These are phyloP conservation scores for Alethe castanea DNA, from an alignment of 2,113 vertebrate species.

Conservation along the genomic window DNA sequence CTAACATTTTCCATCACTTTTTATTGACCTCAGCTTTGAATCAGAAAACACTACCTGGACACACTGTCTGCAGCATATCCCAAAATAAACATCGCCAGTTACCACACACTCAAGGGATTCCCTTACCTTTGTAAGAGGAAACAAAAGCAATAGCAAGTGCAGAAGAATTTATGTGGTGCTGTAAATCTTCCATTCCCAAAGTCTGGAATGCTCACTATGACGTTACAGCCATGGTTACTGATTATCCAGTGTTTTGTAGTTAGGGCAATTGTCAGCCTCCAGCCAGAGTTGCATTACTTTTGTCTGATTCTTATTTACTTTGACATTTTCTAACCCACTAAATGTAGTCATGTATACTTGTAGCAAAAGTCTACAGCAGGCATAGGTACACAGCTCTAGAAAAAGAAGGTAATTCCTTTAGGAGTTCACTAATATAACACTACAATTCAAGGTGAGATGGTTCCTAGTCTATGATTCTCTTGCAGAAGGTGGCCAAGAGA, in stretches of 20 bases:
- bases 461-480: background rate
- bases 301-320: background rate
- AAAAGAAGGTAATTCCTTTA: background rate
- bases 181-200: background rate
- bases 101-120: background rate
- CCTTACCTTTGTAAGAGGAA: background rate
- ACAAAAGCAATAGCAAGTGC: background rate
- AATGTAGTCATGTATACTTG: background rate
- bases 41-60: conserved; percentile 21
- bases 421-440: background rate
- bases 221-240: background rate
- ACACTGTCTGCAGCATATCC: background rate
- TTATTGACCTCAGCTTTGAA: conserved; percentile 22
- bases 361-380: background rate
- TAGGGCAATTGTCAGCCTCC: background rate
- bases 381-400: background rate
- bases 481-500: background rate
- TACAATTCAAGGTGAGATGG: background rate
- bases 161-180: background rate
- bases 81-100: background rate
- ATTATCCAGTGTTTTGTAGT: background rate
- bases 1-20: conserved; percentile 14
- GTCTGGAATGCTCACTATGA: background rate
- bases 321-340: background rate
- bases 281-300: background rate